These are phyloP conservation scores for Psittacula cyanocephala DNA, from an alignment of 2,113 vertebrate species.

Conservation along the genomic window DNA sequence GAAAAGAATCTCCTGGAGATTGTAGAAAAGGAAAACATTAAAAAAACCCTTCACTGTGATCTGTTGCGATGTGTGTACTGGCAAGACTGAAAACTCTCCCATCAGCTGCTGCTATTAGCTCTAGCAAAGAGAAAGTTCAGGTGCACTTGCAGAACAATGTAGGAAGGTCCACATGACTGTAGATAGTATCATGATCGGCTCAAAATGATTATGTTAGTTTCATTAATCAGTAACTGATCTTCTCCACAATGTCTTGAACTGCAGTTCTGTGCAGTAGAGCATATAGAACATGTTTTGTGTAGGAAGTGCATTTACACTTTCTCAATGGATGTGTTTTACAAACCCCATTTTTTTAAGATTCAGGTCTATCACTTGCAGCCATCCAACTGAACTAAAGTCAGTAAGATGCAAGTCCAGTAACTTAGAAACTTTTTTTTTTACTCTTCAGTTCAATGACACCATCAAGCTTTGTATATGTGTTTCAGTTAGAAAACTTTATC, in stretches of 20 bases:
- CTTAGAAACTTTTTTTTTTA: background rate
- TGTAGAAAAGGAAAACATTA: background rate
- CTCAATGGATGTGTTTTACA: background rate
- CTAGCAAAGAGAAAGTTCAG: background rate
- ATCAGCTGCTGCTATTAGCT: background rate
- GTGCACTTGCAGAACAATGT: background rate
- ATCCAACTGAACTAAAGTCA: background rate
- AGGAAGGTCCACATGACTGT: background rate
- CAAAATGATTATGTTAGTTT: background rate
- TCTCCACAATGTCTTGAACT: background rate
- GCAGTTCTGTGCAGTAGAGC: background rate
- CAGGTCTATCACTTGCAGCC: background rate
- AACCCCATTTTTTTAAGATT: background rate
- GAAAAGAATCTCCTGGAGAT: background rate
- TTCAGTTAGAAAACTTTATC: background rate
- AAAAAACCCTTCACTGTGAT: background rate
- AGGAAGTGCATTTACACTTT: background rate
- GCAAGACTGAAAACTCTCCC: background rate
- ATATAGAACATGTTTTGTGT: background rate
- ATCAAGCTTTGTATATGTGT: background rate
- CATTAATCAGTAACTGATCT: background rate
- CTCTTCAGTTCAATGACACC: background rate
- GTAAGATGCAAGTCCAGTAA: background rate
- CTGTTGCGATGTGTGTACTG: background rate
- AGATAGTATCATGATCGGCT: background rate